Conservation (phyloP, 2,888 invertebrate species). For the Lordiphosa fenestrarum region DNA sequence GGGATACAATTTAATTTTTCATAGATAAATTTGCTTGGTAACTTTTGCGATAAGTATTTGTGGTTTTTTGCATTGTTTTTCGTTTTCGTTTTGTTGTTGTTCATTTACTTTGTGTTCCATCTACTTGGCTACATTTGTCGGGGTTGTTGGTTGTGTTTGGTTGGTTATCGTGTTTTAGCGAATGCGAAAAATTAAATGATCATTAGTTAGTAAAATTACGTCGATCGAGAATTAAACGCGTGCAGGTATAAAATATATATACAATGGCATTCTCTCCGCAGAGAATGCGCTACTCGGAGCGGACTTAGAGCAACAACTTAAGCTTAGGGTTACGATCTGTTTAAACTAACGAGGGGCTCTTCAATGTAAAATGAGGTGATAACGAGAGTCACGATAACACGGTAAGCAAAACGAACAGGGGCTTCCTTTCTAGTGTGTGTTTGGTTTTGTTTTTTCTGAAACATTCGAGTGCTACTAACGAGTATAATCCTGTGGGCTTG, state of each 20-base stretch:
- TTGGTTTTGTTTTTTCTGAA: slow-evolving; percentile 4
- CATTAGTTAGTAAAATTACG: slow-evolving; percentile 25
- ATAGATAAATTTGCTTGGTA: slow-evolving; percentile 52
- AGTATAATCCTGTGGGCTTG: slow-evolving; percentile 24
- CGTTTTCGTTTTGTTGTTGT: slow-evolving; percentile 17
- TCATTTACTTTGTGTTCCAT: slow-evolving; percentile 10
- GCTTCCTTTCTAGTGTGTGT: slow-evolving; percentile 43
- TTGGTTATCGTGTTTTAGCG: slow-evolving; percentile 27
- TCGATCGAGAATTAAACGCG: slow-evolving; percentile 40
- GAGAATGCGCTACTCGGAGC: neutral
- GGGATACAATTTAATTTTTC: slow-evolving; percentile 32
- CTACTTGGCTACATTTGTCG: slow-evolving; percentile 32
- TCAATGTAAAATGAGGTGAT: slow-evolving; percentile 18
- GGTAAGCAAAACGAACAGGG: slow-evolving; percentile 37
- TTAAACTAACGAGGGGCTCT: slow-evolving; percentile 36
- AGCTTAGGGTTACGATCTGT: slow-evolving; percentile 53
- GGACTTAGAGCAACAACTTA: slow-evolving; percentile 67
- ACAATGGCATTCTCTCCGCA: slow-evolving; percentile 48
- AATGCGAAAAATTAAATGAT: slow-evolving; percentile 35
- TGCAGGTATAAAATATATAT: slow-evolving; percentile 39
- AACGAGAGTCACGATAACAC: slow-evolving; percentile 38
- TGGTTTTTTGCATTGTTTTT: slow-evolving; percentile 34
- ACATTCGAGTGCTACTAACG: slow-evolving; percentile 16
- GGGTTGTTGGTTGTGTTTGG: neutral
- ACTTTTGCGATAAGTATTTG: slow-evolving; percentile 36